phyloP scores from a whole-genome alignment of 2,888 invertebrate species.

The Schrankia costaestrigalis region DNA sequence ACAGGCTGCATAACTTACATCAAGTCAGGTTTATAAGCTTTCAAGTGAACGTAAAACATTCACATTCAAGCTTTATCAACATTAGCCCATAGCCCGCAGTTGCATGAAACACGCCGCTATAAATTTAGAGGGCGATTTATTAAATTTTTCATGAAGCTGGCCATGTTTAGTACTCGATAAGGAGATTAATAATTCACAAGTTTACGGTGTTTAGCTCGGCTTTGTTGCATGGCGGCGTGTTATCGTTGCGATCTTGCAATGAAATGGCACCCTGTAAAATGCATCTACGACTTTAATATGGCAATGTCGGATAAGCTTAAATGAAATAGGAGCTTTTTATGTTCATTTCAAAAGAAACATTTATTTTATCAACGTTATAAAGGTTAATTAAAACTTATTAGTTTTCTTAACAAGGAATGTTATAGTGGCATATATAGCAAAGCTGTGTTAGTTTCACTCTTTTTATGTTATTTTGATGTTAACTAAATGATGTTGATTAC shows the following conservation, averaged over 20 bases:
- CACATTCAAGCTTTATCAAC: conserved; percentile 36
- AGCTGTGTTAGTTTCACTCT: too few relatives aligned
- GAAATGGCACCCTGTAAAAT: conserved; percentile 61
- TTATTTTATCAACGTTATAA: too few relatives aligned
- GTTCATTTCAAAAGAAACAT: neutral
- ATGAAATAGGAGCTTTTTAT: neutral
- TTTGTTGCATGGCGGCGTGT: conserved; percentile 65
- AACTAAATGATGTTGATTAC: too few relatives aligned
- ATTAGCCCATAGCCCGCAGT: conserved; percentile 22
- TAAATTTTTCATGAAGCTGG: conserved; percentile 71
- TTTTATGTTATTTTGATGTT: too few relatives aligned
- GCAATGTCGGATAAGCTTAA: conserved; percentile 17
- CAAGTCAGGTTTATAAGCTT: too few relatives aligned
- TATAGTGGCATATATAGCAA: too few relatives aligned
- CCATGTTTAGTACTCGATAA: conserved; percentile 69
- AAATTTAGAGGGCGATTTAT: conserved; percentile 69
- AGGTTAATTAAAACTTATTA: too few relatives aligned
- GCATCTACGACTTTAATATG: conserved; percentile 39
- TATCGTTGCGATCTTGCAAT: conserved; percentile 62
- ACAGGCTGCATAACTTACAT: too few relatives aligned
- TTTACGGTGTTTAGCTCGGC: conserved; percentile 75
- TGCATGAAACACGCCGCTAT: conserved; percentile 41
- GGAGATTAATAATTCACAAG: conserved; percentile 78
- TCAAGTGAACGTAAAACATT: conserved; percentile 35
- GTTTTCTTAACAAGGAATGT: too few relatives aligned